A percentile compares a stretch with the other conserved stretches of the same genome.
phyloP scores from a whole-genome alignment of 2,113 vertebrate genomes.

The Hirundichthys speculiger region DNA sequence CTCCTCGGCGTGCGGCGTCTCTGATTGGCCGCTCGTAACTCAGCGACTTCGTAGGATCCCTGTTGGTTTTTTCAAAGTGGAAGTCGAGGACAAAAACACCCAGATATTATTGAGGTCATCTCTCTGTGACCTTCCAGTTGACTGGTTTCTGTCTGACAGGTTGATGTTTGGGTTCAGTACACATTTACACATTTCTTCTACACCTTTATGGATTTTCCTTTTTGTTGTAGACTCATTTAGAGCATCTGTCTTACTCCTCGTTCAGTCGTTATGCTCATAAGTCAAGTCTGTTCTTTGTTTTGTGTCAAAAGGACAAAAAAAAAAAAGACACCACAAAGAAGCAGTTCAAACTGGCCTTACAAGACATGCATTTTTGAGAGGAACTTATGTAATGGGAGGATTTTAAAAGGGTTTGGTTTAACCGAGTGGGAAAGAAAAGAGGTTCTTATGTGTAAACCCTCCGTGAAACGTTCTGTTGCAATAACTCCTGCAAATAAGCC shows the following conservation, averaged over 20 bases:
- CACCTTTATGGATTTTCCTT: too few relatives aligned
- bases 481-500: slow-evolving; percentile 9
- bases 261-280: slow-evolving; percentile 44
- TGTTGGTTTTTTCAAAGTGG: too few relatives aligned
- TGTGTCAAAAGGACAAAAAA: not conserved
- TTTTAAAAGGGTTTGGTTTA: slow-evolving; percentile 34
- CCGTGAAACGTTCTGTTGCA: slow-evolving; percentile 26
- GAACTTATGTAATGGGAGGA: slow-evolving; percentile 18
- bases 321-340: not conserved
- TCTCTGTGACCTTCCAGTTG: too few relatives aligned
- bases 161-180: too few relatives aligned
- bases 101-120: too few relatives aligned
- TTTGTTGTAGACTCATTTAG: too few relatives aligned
- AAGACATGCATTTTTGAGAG: not conserved
- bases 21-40: too few relatives aligned
- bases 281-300: slow-evolving; percentile 58
- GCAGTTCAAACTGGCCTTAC: not conserved
- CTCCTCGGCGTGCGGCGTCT: too few relatives aligned
- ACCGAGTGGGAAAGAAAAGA: slow-evolving; percentile 21
- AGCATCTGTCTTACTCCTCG: slow-evolving; percentile 37
- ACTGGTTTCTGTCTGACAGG: too few relatives aligned
- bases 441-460: not conserved
- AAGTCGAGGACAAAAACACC: too few relatives aligned
- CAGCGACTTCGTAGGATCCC: too few relatives aligned
- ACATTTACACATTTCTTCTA: too few relatives aligned